Evolutionary conservation across 2,113 vertebrate species (phyloP).

Genomic region (Onychostruthus taczanowskii): DNA sequence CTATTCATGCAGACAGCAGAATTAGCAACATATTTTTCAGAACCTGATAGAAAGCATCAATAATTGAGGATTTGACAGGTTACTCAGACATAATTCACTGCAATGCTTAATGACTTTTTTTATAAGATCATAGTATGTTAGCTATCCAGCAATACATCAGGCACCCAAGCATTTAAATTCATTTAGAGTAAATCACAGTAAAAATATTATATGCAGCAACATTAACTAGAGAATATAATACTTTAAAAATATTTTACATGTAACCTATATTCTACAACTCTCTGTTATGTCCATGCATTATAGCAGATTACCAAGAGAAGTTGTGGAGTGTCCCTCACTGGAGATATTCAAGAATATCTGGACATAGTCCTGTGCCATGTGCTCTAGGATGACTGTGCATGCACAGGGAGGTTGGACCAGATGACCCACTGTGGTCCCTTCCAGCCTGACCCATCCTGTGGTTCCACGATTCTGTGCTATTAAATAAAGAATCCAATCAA

Average conservation of each 20-base stretch:
- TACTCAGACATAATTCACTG: background rate
- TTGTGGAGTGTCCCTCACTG: background rate
- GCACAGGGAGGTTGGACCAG: background rate
- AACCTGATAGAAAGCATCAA: background rate
- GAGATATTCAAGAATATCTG: background rate
- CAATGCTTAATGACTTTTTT: background rate
- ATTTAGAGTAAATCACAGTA: background rate
- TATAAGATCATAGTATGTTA: background rate
- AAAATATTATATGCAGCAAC: background rate
- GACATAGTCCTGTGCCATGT: background rate
- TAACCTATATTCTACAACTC: background rate
- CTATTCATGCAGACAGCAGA: background rate
- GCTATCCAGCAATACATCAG: background rate
- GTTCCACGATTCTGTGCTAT: background rate
- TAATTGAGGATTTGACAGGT: constrained; percentile 8
- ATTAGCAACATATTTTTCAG: background rate
- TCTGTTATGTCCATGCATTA: background rate
- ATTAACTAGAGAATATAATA: background rate
- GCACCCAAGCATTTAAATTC: background rate
- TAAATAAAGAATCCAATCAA: background rate
- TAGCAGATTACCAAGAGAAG: background rate
- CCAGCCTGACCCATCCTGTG: background rate
- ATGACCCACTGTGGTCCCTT: background rate
- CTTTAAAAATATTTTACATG: background rate
- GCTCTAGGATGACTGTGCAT: too few species aligned